Evolutionary conservation across 1,140 invertebrate species (phyloP).

Genomic region (Drosophila obscura): DNA sequence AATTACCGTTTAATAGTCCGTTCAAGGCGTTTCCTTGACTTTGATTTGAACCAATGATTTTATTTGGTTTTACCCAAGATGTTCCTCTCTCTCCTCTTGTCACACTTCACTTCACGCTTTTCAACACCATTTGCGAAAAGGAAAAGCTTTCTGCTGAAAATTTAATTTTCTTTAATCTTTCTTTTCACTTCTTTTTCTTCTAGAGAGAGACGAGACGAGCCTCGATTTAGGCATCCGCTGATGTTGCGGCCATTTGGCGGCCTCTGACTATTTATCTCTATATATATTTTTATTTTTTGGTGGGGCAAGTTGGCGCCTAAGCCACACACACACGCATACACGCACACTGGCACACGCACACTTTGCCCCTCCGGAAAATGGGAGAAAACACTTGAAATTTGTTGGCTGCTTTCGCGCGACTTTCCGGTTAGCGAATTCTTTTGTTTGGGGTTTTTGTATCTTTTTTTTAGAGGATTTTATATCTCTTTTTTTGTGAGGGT

Average conservation of each 20-base stretch:
- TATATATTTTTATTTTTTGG: constrained; percentile 46
- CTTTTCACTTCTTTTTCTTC: constrained; percentile 40
- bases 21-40: constrained; percentile 25
- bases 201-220: too few species aligned
- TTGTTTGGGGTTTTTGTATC: constrained; percentile 9
- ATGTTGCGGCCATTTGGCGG: constrained; percentile 36
- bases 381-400: constrained; percentile 48
- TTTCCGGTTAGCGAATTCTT: constrained; percentile 36
- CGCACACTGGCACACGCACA: constrained; percentile 6
- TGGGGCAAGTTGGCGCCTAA: constrained; percentile 69
- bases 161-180: constrained; percentile 54
- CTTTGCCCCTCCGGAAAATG: constrained; percentile 17
- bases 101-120: constrained; percentile 35
- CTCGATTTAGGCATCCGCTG: too few species aligned
- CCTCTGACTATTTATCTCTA: constrained; percentile 48
- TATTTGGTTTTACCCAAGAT: constrained; percentile 7
- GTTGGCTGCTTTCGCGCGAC: constrained; percentile 30
- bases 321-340: constrained; percentile 25
- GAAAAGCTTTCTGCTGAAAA: constrained; percentile 12
- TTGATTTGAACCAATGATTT: constrained; percentile 31
- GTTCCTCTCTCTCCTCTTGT: constrained; percentile 11
- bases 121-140: constrained; percentile 10
- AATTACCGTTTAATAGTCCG: constrained; percentile 69
- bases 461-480: neutral
- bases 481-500: neutral